Conservation (phyloP, 2,113 vertebrate species). For the Neolamprologus longior region DNA sequence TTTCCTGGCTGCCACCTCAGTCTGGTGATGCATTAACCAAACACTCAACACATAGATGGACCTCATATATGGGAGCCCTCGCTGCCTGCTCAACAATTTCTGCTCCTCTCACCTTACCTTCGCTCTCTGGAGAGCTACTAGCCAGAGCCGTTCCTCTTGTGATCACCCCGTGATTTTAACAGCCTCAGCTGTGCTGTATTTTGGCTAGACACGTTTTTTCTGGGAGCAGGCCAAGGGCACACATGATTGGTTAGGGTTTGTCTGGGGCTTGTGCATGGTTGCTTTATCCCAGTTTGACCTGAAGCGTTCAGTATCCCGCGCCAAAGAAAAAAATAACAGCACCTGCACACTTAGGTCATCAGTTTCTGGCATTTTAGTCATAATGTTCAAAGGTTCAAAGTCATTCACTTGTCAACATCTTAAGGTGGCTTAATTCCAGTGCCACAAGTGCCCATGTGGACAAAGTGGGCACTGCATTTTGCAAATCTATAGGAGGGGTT, state of each 20-base stretch:
- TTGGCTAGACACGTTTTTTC: slow-evolving; percentile 56
- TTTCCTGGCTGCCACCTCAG: slow-evolving; percentile 1
- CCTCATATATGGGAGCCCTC: background rate
- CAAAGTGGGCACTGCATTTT: slow-evolving; percentile 25
- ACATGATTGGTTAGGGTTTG: slow-evolving; percentile 47
- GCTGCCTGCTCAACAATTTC: background rate
- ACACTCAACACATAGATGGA: background rate
- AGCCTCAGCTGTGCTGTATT: slow-evolving; percentile 51
- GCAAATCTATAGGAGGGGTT: slow-evolving; percentile 11
- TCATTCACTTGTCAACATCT: background rate
- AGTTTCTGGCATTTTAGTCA: background rate
- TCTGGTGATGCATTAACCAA: background rate
- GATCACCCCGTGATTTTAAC: slow-evolving; percentile 62
- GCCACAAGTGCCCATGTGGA: background rate
- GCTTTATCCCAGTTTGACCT: slow-evolving; percentile 33
- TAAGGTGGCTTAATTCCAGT: background rate
- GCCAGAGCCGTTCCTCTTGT: slow-evolving; percentile 29
- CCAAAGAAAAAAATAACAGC: background rate
- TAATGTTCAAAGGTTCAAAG: background rate
- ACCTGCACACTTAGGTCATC: background rate
- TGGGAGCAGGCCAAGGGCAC: slow-evolving; percentile 30
- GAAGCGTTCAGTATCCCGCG: background rate
- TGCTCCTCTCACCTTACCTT: slow-evolving; percentile 13
- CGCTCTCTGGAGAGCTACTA: slow-evolving; percentile 17
- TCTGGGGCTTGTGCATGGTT: slow-evolving; percentile 20